phyloP scores from a whole-genome alignment of 1,140 invertebrate species.

The Drosophila orena region DNA sequence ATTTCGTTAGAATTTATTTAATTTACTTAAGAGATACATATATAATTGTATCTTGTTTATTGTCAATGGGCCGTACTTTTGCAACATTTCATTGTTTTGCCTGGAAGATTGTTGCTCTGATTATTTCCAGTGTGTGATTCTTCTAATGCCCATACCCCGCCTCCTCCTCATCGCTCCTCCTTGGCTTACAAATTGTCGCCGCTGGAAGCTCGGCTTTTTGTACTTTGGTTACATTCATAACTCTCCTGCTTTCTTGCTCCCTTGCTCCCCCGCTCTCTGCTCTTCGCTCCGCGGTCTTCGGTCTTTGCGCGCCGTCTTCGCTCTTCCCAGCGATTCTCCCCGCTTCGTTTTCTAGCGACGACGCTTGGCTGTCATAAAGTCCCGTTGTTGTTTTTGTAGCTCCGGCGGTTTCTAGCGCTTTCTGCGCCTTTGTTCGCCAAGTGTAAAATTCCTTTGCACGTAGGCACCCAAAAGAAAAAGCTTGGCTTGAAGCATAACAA shows the following conservation, averaged over 20 bases:
- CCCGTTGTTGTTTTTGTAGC: slow-evolving; percentile 70
- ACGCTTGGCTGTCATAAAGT: slow-evolving; percentile 73
- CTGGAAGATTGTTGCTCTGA: background rate
- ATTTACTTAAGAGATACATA: too few relatives aligned
- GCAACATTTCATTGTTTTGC: background rate
- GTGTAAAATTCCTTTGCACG: slow-evolving; percentile 81
- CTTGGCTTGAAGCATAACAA: slow-evolving; percentile 48
- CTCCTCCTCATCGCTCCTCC: slow-evolving; percentile 33
- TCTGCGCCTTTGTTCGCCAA: slow-evolving; percentile 68
- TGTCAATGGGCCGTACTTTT: background rate
- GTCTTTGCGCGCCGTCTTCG: slow-evolving; percentile 3
- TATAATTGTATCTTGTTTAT: too few relatives aligned
- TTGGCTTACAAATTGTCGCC: slow-evolving; percentile 20
- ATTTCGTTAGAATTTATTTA: background rate
- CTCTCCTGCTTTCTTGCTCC: slow-evolving; percentile 10
- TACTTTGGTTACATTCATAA: slow-evolving; percentile 45
- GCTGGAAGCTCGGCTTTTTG: slow-evolving; percentile 43
- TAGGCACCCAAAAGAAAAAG: slow-evolving; percentile 64
- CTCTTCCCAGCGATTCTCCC: slow-evolving; percentile 18
- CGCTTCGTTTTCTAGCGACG: slow-evolving; percentile 70
- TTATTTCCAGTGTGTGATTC: slow-evolving; percentile 57
- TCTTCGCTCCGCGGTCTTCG: background rate
- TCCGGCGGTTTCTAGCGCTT: slow-evolving; percentile 50
- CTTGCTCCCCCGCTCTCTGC: too few relatives aligned
- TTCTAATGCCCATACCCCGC: slow-evolving; percentile 62